Evolutionary conservation across 2,797 vertebrate species (phyloP).

Genomic region (Danio jaintianensis): DNA sequence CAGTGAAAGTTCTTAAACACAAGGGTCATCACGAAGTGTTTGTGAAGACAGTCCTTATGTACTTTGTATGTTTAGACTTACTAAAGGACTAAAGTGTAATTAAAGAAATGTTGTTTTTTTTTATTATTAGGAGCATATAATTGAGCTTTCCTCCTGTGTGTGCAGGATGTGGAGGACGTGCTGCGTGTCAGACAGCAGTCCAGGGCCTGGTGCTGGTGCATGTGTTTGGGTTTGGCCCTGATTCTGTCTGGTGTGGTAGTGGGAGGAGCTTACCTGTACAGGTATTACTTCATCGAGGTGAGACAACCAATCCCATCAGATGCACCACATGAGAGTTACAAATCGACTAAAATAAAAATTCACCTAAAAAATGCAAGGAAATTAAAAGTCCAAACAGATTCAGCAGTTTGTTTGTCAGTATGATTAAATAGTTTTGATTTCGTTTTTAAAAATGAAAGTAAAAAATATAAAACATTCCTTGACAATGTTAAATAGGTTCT

Average conservation of each 20-base stretch:
- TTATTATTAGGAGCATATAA: not conserved
- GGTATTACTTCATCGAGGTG: slow-evolving; percentile 87
- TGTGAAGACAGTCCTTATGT: not conserved
- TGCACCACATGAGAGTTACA: not conserved
- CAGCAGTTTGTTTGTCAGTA: not conserved
- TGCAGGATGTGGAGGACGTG: slow-evolving; percentile 86
- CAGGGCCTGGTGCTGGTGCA: slow-evolving; percentile 95
- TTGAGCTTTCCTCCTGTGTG: not conserved
- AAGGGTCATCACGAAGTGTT: not conserved
- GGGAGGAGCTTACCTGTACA: slow-evolving; percentile 92
- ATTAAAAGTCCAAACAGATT: not conserved
- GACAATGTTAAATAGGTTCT: not conserved
- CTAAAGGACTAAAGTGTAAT: not conserved
- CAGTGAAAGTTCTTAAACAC: not conserved
- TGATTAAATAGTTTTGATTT: not conserved
- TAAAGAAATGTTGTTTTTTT: too few relatives aligned
- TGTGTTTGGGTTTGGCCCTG: slow-evolving; percentile 93
- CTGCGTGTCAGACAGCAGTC: slow-evolving; percentile 82
- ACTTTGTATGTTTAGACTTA: not conserved
- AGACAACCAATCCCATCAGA: slow-evolving; percentile 53
- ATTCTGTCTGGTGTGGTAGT: slow-evolving; percentile 94
- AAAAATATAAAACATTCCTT: not conserved
- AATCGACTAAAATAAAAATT: too few relatives aligned
- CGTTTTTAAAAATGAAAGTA: not conserved
- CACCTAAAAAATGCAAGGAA: not conserved